Evolutionary conservation across 2,888 invertebrate genomes (phyloP).

Genomic region (Cephus nigrinus): DNA sequence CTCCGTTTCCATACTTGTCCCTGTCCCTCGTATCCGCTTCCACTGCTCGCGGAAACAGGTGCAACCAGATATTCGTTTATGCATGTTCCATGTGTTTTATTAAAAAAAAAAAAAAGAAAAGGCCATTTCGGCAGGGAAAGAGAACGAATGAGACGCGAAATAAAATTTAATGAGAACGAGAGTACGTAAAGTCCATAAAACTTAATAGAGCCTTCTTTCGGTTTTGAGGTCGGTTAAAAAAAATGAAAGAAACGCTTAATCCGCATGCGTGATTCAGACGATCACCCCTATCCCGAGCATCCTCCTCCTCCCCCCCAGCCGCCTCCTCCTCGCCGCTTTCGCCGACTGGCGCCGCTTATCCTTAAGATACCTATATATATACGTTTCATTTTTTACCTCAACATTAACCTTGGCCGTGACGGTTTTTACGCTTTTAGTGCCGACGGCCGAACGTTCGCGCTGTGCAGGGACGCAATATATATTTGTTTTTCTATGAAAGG

Average conservation of each 20-base stretch:
- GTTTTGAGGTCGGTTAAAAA: too few species aligned
- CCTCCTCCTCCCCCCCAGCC: too few species aligned
- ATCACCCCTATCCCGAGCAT: background rate
- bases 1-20: background rate
- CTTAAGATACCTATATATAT: background rate
- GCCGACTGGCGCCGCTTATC: background rate
- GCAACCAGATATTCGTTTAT: background rate
- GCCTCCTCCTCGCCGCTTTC: background rate
- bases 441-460: background rate
- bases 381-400: background rate
- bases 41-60: background rate
- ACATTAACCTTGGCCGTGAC: background rate
- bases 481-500: background rate
- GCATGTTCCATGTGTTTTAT: background rate
- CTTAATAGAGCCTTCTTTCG: too few species aligned
- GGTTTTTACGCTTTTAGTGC: background rate
- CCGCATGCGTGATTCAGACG: background rate
- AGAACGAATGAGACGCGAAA: slow-evolving; percentile 26
- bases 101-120: background rate
- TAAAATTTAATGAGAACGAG: background rate
- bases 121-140: slow-evolving; percentile 16
- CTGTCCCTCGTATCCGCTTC: background rate
- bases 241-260: background rate
- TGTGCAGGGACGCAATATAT: background rate
- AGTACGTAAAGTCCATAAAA: too few species aligned